Evolutionary conservation across 2,888 invertebrate genomes (phyloP).

Genomic region (Graphium colonna): DNA sequence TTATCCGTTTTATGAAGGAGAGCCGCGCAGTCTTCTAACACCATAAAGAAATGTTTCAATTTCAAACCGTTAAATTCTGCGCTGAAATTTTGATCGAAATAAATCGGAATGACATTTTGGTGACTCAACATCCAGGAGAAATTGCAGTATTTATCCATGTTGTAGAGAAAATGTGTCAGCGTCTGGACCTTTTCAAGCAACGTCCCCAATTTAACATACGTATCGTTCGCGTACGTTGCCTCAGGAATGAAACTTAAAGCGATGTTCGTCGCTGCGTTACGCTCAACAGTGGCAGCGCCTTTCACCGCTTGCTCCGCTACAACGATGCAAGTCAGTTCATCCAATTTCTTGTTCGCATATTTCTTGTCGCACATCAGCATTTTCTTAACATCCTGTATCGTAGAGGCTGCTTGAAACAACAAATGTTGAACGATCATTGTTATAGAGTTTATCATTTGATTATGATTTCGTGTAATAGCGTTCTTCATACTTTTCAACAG

Average conservation of each 20-base stretch:
- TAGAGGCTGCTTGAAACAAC: slow-evolving; percentile 85
- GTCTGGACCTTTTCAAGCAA: slow-evolving; percentile 83
- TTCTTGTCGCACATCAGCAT: slow-evolving; percentile 82
- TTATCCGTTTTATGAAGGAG: slow-evolving; percentile 58
- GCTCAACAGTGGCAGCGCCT: slow-evolving; percentile 82
- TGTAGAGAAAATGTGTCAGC: slow-evolving; percentile 79
- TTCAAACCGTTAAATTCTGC: slow-evolving; percentile 83
- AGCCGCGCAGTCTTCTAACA: slow-evolving; percentile 63
- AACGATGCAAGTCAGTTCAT: slow-evolving; percentile 86
- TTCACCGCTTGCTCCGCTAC: slow-evolving; percentile 84
- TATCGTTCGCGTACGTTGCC: slow-evolving; percentile 82
- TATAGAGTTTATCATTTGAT: slow-evolving; percentile 85
- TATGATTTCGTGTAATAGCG: slow-evolving; percentile 84
- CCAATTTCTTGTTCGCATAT: slow-evolving; percentile 83
- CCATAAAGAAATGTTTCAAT: slow-evolving; percentile 72
- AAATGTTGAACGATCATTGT: slow-evolving; percentile 90
- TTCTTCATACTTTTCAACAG: slow-evolving; percentile 88
- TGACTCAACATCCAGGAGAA: slow-evolving; percentile 92
- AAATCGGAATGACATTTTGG: slow-evolving; percentile 86
- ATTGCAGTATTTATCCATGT: slow-evolving; percentile 82
- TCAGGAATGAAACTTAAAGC: slow-evolving; percentile 84
- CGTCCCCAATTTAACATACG: slow-evolving; percentile 79
- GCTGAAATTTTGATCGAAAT: slow-evolving; percentile 86
- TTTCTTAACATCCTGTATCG: slow-evolving; percentile 85
- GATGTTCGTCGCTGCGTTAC: slow-evolving; percentile 83